Evolutionary conservation across 1,140 invertebrate species (phyloP), one percentile per base, ranked within the genome.

Genomic region (Gonatopus flavifemur): DNA sequence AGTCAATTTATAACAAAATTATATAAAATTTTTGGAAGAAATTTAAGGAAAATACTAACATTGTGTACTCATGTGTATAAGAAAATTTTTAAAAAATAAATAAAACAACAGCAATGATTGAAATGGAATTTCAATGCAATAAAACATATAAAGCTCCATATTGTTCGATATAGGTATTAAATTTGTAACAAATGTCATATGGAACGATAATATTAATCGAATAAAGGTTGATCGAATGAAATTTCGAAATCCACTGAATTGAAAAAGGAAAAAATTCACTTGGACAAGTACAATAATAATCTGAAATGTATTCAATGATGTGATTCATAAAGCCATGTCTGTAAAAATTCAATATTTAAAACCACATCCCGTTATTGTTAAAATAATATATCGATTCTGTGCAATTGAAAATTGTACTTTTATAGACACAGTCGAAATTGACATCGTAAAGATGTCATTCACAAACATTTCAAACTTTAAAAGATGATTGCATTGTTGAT

Each of bases 31-130:
- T 22, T 20, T 22, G 6, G 12, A 15, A 33, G 2, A 22, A 7
- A 35, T n/a, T 15, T 6, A 32, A 10, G 25, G 12, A 10, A 32
- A 21, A 33, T 10, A 30, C 12, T 15, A 33, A 7, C 10, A 10
- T 37, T 3, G 4, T 37, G 4, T 40, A 7, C 7, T 21, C 32
- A 3, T 36, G 15, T 21, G 30, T 25, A 18, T 31, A 22, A 2
- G 2, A 10, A 18, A 1, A 9, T 44, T 43, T 22, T 49, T 49
- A 32, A 21, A 12, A 41, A 49, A 33, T 13, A 15, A 49, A 57
- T 59, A 53, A 37, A 57, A 45, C 57, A 53, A 59, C 25, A n/a
- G 24, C 2, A n/a, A 36, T 48, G 32, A 25, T 5, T 3, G 8
- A 41, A 31, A 2, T 31, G 9, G 18, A 18, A n/a, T 36, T 41